Evolutionary conservation across 2,113 vertebrate species (phyloP), one percentile per base, ranked within the genome.

Genomic region (Atrichornis clamosus): DNA sequence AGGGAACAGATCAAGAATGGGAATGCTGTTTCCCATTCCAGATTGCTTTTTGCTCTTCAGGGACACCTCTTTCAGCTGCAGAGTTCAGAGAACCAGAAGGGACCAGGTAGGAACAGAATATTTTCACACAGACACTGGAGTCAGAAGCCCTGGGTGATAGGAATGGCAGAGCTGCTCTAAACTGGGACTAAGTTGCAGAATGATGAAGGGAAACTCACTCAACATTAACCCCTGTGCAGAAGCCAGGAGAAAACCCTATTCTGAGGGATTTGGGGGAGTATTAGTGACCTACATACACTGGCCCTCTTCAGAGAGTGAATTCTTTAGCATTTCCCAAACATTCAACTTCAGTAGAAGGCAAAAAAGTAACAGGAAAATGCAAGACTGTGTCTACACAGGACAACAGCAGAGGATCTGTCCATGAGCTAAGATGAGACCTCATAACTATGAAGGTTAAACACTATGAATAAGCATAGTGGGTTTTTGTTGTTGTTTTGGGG

Each of bases 281-380:
- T 26, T 39, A 64, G 35, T 1, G 0, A 55, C 18, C 35, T n/a
- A 26, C 44, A 27, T 23, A 46, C 5, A 24, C 0, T n/a, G 23
- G 8, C 21, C 17, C 18, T 33, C 22, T 72, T 67, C 62, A 84
- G 33, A 87, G 11, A 11, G 7, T 5, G 12, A 83, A n/a, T 72
- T 76, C 33, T 52, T 46, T 7, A 37, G 33, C 21, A 19, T 53
- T 68, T 78, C 63, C 49, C n/a, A 87, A 88, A 72, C 28, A 15
- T 49, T 64, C 32, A 60, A 4, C 30, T 64, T 33, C 52, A 80
- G 15, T 1, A 13, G 28, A 81, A 65, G 15, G 27, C 35, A 89
- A 70, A 20, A 47, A 77, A 70, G 3, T 52, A 70, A 50, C n/a
- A 69, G 2, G 11, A 58, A 72, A 67, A 59, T 63, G 52, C 13